phyloP scores from a whole-genome alignment of 2,888 invertebrate species.

The Perizoma flavofasciatum region DNA sequence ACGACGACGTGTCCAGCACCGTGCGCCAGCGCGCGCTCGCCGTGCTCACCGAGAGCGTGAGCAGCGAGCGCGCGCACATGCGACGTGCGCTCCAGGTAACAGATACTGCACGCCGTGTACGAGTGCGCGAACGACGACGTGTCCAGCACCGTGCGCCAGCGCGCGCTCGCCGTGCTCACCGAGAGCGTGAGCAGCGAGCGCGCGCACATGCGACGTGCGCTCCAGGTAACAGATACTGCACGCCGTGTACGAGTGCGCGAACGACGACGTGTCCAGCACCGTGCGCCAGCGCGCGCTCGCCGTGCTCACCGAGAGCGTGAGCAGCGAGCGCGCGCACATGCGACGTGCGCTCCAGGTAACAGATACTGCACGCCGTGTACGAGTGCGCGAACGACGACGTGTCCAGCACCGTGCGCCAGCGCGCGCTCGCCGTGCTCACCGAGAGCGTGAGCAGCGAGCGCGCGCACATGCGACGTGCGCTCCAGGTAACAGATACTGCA shows the following conservation, averaged over 20 bases:
- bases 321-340: too few relatives aligned
- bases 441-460: constrained; percentile 69
- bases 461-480: constrained; percentile 50
- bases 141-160: constrained; percentile 84
- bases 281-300: too few relatives aligned
- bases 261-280: constrained; percentile 79
- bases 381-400: constrained; percentile 82
- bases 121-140: constrained; percentile 73
- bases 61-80: constrained; percentile 50
- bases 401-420: constrained; percentile 84
- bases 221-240: constrained; percentile 31
- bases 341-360: constrained; percentile 79
- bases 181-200: constrained; percentile 69
- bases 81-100: constrained; percentile 47
- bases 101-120: neutral
- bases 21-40: constrained; percentile 86
- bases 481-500: constrained; percentile 32
- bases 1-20: constrained; percentile 80
- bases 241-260: constrained; percentile 58
- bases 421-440: constrained; percentile 84
- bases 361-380: constrained; percentile 77
- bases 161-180: constrained; percentile 84
- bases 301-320: too few relatives aligned
- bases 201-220: constrained; percentile 50
- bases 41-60: constrained; percentile 80